Base-by-base conservation (phyloP, 92 coral and sea anemone genomes). In the Palythoa grandis region DNA sequence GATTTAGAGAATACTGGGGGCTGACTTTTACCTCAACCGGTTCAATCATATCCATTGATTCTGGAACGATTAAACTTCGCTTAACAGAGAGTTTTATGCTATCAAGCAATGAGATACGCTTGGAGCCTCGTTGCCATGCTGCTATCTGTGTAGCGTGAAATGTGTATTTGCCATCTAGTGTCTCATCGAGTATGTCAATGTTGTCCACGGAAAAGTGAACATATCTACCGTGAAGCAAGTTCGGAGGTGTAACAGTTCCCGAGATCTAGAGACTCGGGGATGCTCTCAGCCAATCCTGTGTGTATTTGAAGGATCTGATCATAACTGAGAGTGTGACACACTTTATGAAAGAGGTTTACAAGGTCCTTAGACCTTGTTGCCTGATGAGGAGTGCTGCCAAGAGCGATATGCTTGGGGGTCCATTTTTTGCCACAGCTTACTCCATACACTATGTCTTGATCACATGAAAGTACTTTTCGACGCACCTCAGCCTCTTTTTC, bases 331-430 rank as follows among this genome's bases (percentile, higher is more conserved):
- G 83, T 90, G 66, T 89, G 92, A 23, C 93, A 91, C 39, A 91
- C 93, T 52, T 86, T 79, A 43, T 78, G 82, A 38, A 86, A 92
- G 72, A 86, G 90, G 22, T 67, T 80, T 72, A 88, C 95, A 39
- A 92, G 90, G 40, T 82, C 84, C 68, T 71, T 90, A 17, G 95
- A 92, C 11, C 92, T 52, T 72, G 92, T 88, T 20, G 76, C 93
- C 66, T 92, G 95, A 70, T 90, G 90, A 67, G 88, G 91, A 69
- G 88, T 87, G 68, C 93, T 92, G 29, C 92, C 93, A 16, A 90
- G 93, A 0, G 90, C 90, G 48, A 89, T 73, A 35, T 92, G 92
- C 80, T 92, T 92, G 9, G 91, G 90, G 47, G 94, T 91, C 92
- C 92, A 92, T 86, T 89, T 88, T 48, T 72, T 86, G 15, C 94